A percentile compares a stretch with the other conserved stretches of the same genome.
Conservation (phyloP, 2,888 invertebrate genomes). For the Exocentrus adspersus region DNA sequence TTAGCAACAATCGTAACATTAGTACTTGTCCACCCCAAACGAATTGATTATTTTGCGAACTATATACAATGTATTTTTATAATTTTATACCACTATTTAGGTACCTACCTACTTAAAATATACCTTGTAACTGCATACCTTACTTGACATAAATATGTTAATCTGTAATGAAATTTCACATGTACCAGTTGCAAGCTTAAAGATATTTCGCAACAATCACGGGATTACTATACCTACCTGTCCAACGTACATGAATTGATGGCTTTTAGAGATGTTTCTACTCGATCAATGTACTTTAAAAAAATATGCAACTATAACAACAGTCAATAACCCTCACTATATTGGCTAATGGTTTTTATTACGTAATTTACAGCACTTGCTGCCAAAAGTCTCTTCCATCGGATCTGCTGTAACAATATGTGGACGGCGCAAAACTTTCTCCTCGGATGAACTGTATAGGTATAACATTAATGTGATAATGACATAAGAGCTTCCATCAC, state of each 20-base stretch:
- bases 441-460: neutral
- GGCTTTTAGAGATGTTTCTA: conserved; percentile 4
- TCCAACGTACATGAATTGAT: neutral
- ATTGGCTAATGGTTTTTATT: conserved; percentile 7
- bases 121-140: neutral
- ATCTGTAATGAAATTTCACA: neutral
- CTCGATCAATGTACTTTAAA: conserved; percentile 9
- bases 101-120: no score
- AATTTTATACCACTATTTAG: no score
- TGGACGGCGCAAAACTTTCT: conserved; percentile 10
- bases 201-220: conserved; percentile 10
- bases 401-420: neutral
- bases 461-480: no score
- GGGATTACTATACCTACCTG: conserved; percentile 1
- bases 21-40: no score
- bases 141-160: conserved; percentile 1
- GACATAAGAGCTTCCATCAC: no score
- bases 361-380: conserved; percentile 17
- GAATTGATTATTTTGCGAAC: no score
- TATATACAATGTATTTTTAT: no score
- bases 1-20: no score
- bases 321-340: conserved; percentile 17
- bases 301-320: no score
- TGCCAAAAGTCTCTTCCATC: neutral
- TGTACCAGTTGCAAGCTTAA: neutral